Evolutionary conservation across 2,797 vertebrate genomes (phyloP), one percentile per base, ranked within the genome.

Genomic region (Intellagama lesueurii): DNA sequence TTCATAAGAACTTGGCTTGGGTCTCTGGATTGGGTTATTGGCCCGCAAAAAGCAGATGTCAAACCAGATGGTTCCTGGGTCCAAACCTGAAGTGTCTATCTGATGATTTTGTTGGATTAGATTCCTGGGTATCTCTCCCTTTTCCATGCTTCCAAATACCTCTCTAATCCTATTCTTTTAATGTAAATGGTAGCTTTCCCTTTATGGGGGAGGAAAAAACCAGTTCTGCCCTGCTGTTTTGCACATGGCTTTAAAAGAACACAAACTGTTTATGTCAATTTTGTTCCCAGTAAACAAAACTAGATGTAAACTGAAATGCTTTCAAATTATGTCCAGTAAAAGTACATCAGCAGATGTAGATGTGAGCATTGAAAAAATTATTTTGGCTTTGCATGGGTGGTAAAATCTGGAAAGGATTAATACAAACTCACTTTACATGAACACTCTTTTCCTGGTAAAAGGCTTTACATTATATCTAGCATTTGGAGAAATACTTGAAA

Each of bases 141-240:
- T 22, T 64, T 52, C n/a, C 56, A 35, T 73, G 72, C 70, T 64
- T 87, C 88, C 94, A 89, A 64, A 72, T 32, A n/a, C 87, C n/a
- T 86, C 49, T 88, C 6, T 69, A 88, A 87, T 72, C 73, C 8
- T 90, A 90, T 73, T 81, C 73, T 91, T 91, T 94, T 77, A 44
- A 82, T 83, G 81, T 81, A 77, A 89, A 86, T 87, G 9, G 89
- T 26, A 70, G 19, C 0, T 91, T 91, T 69, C 81, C 81, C 85
- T 91, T 87, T 91, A 92, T 70, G 79, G 52, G 52, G 52, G 9
- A 11, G 52, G 86, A 30, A 44, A 16, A 40, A 93, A 93, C 92
- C 92, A 94, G 94, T 94, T 95, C 88, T 28, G 82, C 56, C 85
- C 89, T 95, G 92, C 91, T 88, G 81, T 56, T 95, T 90, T 89